These are phyloP conservation scores for Trypoxylus dichotomus DNA, from an alignment of 1,140 invertebrate species.

Conservation along the genomic window DNA sequence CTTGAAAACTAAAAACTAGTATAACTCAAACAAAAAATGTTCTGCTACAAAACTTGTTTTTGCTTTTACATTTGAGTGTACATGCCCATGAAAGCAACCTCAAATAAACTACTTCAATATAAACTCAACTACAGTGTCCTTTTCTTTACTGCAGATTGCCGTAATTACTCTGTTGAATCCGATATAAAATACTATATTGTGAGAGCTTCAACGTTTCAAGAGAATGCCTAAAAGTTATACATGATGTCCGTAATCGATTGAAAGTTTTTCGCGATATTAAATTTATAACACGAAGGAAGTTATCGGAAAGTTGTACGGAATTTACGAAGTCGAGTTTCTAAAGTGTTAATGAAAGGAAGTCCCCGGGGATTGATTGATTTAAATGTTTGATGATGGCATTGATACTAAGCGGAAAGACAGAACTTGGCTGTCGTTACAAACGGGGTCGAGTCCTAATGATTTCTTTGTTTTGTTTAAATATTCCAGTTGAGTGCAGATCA, in stretches of 20 bases:
- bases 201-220: too few relatives aligned
- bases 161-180: too few relatives aligned
- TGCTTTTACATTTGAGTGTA: too few relatives aligned
- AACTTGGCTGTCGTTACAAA: not conserved
- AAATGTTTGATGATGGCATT: conserved; percentile 34
- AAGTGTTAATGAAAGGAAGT: conserved; percentile 27
- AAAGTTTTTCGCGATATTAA: not conserved
- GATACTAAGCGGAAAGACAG: conserved; percentile 20
- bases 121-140: too few relatives aligned
- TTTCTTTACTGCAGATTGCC: too few relatives aligned
- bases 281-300: not conserved
- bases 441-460: not conserved
- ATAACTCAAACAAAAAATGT: too few relatives aligned
- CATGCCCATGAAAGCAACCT: too few relatives aligned
- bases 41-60: too few relatives aligned
- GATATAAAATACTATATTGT: too few relatives aligned
- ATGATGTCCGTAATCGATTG: not conserved
- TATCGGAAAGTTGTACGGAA: conserved; percentile 9
- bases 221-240: not conserved
- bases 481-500: not conserved
- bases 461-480: not conserved
- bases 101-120: too few relatives aligned
- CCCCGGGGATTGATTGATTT: conserved; percentile 31
- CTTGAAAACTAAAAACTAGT: too few relatives aligned
- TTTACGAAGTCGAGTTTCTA: conserved; percentile 12